Evolutionary conservation across 1,140 invertebrate genomes (phyloP).

Genomic region (Orius laevigatus): DNA sequence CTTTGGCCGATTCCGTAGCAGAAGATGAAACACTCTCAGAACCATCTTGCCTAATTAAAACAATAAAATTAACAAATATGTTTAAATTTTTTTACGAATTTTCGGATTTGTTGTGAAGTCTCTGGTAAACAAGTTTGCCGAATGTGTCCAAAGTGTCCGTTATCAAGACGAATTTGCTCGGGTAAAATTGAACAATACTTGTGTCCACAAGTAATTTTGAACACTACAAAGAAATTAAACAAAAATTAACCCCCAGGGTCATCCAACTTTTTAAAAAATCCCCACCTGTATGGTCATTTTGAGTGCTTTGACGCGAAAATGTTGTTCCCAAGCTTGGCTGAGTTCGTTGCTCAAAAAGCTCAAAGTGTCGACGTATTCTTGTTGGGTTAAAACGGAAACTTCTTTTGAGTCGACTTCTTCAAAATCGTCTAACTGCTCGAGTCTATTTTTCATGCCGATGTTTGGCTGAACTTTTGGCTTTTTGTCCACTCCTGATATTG

Average conservation of each 20-base stretch:
- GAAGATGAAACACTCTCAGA: not conserved
- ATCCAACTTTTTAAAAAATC: no score
- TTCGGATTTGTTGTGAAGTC: constrained; percentile 64
- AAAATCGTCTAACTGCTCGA: constrained; percentile 89
- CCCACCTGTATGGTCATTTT: constrained; percentile 88
- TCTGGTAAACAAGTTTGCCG: constrained; percentile 78
- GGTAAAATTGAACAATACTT: constrained; percentile 83
- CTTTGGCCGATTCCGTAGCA: constrained; percentile 76
- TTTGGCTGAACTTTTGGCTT: constrained; percentile 39
- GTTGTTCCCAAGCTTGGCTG: constrained; percentile 74
- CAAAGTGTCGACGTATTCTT: constrained; percentile 78
- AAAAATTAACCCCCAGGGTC: no score
- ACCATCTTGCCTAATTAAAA: not conserved
- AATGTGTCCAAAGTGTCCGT: constrained; percentile 93
- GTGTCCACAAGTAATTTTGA: constrained; percentile 82
- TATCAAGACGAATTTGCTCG: constrained; percentile 92
- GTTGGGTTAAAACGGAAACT: constrained; percentile 76
- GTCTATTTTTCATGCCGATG: constrained; percentile 79
- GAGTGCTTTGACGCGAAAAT: constrained; percentile 87
- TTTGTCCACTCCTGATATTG: constrained; percentile 28
- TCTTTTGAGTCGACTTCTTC: constrained; percentile 77
- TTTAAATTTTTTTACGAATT: constrained; percentile 23
- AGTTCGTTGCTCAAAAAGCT: constrained; percentile 82
- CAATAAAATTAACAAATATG: not conserved
- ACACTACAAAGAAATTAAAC: constrained; percentile 50